Base-by-base conservation (phyloP, 2,113 vertebrate genomes). In the Eupsittula cactorum region DNA sequence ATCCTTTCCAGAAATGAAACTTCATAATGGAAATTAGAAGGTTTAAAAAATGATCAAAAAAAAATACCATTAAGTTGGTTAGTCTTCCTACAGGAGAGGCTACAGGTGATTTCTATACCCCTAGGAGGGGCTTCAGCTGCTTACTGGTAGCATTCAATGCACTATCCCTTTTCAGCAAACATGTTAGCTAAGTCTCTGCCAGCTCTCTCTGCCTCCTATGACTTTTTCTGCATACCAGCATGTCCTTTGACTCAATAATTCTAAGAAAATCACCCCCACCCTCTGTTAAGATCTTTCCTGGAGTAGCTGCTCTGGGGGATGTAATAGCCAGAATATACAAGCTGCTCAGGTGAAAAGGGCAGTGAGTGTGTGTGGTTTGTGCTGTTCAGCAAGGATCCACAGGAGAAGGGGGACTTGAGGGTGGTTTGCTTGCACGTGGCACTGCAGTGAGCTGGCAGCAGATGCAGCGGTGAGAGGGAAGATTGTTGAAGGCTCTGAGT, bases 361-460 rank as follows among this genome's bases (percentile, higher is more conserved):
- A 3, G 67, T n/a, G 47, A 8, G 88, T 76, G 62, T 52, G 67
- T 75, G 41, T 81, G 57, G 21, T 79, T 93, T 82, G 90, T 68
- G 31, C 41, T 76, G 31, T 75, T 92, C 57, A 86, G 74, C 52
- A 80, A 80, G 86, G 57, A 92, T 93, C 62, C 88, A 88, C 70
- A 73, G 75, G 50, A 95, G 74, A 79, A 91, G 65, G 50, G 50
- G 67, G 47, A 42, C 57, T 93, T 33, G 93, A 79, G 82, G 70
- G 88, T 88, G 78, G 70, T 76, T 95, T 88, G 67, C 88, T 86
- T 90, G 70, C 62, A 50, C 71, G 79, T 76, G 67, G 82, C 25
- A 46, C 75, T 88, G 94, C 79, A 55, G 67, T 42, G 62, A 96
- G 67, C 88, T 90, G 82, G 91, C 79, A 95, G 79, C 12, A 89